Base-by-base conservation (phyloP, 2,113 vertebrate genomes). In the Apus apus region DNA sequence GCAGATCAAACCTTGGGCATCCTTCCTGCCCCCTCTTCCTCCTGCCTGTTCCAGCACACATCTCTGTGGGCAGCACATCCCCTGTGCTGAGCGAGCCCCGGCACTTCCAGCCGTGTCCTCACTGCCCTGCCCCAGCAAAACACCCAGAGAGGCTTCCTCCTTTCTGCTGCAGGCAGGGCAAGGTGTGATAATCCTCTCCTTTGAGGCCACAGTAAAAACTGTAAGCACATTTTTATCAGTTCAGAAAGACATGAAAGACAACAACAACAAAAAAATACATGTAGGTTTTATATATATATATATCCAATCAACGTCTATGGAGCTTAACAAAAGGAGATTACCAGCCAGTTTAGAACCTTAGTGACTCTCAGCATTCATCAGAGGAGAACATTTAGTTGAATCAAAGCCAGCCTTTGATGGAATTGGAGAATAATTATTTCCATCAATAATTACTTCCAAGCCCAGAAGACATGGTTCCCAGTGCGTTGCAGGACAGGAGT, bases 361-460 rank as follows among this genome's bases (percentile, higher is more conserved):
- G 70, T 66, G 88, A 81, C 80, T 97, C 92, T 73, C 79, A 43
- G 70, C 73, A 74, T 76, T 87, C 94, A 94, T 92, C 89, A 80
- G 91, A 94, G 58, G 53, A 88, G 70, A 92, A 56, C 73, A 82
- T 89, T 93, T 46, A 66, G 86, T 77, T 96, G 95, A 96, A 93
- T 34, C 19, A 57, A 85, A 92, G 91, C 93, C 93, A 96, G 76
- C 56, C 94, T 96, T 94, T 96, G 96, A 96, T 96, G 88, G 91
- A 89, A 97, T 97, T 85, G 95, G 92, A 97, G 56, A 96, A 96
- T 95, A 96, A 96, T 97, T 96, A 97, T 97, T 95, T 92, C 85
- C 88, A 97, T 97, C 95, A 95, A 96, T 97, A 96, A 93, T 84
- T 88, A 79, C 88, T 87, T 88, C 60, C 70, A 86, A 89, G 58